These are phyloP conservation scores for Diogma glabrata DNA, from an alignment of 2,888 invertebrate genomes.

Conservation along the genomic window DNA sequence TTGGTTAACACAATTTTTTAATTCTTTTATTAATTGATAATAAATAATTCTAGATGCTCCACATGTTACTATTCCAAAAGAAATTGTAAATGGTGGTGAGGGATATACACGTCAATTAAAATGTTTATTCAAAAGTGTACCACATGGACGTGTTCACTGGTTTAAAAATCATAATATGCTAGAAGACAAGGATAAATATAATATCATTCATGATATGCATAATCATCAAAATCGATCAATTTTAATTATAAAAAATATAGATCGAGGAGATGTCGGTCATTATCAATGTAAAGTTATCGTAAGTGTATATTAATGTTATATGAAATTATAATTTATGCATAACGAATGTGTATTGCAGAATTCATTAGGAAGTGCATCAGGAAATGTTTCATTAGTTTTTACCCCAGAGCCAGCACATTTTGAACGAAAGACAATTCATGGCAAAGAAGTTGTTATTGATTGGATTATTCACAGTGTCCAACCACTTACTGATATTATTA, in stretches of 20 bases:
- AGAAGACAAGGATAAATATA: neutral
- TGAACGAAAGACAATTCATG: neutral
- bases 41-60: neutral
- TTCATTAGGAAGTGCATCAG: neutral
- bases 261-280: neutral
- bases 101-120: neutral
- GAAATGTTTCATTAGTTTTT: neutral
- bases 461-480: constrained; percentile 1
- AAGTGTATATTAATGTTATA: no score
- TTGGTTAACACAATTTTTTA: neutral
- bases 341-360: no score
- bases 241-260: neutral
- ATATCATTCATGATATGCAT: constrained; percentile 7
- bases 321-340: no score
- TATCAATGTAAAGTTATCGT: constrained; percentile 5
- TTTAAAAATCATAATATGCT: neutral
- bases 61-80: neutral
- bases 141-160: neutral
- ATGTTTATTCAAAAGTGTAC: neutral
- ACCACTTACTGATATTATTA: neutral
- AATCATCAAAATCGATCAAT: neutral
- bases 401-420: constrained; percentile 3
- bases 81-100: neutral
- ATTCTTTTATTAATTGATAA: neutral
- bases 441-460: neutral